Evolutionary conservation across 2,797 vertebrate species (phyloP), one percentile per base, ranked within the genome.

Genomic region (Schizothorax lantsangensis): DNA sequence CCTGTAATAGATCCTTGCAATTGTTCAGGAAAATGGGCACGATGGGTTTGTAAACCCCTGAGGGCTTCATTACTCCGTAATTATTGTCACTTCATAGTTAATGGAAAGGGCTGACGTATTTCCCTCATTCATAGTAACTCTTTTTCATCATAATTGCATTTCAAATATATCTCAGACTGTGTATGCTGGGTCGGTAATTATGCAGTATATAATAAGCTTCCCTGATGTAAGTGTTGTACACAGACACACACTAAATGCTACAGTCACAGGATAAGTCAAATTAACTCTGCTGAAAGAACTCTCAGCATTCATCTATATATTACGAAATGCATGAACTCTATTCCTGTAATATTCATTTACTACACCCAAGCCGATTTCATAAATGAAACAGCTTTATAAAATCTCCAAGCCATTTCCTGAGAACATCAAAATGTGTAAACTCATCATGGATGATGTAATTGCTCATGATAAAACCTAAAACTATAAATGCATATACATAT

Each of bases 61-160:
- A 69, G 43, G 77, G 23, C 23, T 85, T 79, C 12, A 79, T 59
- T 71, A 79, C n/a, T 57, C 47, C 3, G 1, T 79, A 85, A 85
- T 85, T 71, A 85, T 59, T 45, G 64, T 79, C 36, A 71, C 4
- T 59, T 71, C 79, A 4, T 23, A 59, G 84, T 79, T 68, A 71
- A 59, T 71, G 7, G 26, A 79, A 78, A 71, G 17, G 38, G n/a
- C 84, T 79, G 59, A 84, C 17, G 2, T 79, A 45, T 78, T 84
- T 79, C 26, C 33, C 64, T 59, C 38, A 69, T 77, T 84, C 45
- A 69, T 69, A 17, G 8, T 33, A 33, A 57, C 23, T 43, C 23
- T 57, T 71, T 85, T 79, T 17, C 17, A 59, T 85, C 47, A 85
- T 85, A 79, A 85, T 45, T 79, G 19, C 49, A 17, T 85, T 71